Base-by-base conservation (phyloP, 2,797 vertebrate genomes). In the Girardinus metallicus region DNA sequence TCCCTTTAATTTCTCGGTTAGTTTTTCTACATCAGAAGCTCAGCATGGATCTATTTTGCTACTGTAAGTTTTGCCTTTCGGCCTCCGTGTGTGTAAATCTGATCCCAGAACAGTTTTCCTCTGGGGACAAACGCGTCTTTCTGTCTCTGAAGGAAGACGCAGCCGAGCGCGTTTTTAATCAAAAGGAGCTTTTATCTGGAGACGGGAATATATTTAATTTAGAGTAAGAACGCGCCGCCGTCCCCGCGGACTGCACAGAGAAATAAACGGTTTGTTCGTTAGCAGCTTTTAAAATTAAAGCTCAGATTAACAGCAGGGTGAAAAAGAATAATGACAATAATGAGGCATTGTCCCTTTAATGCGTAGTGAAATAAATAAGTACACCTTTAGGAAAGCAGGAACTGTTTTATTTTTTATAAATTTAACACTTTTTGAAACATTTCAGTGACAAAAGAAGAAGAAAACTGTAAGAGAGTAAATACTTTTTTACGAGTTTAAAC, bases 101-200 rank as follows among this genome's bases (percentile, higher is more conserved):
- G 41, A 70, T 81, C 81, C 66, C 85, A 16, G 34, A 2, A 74
- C 78, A 80, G 46, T 77, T 23, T 0, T 62, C 70, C 80, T 81
- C 84, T 0, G 15, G 80, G 57, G 85, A 86, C 49, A 2, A 11
- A 36, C 18, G 78, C 75, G 73, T 64, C 82, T 79, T 86, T 85
- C 46, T 72, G 47, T 31, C 55, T 83, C 26, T 78, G 3, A 31
- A 75, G 44, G 16, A 72, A 72, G 16, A 41, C 74, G 23, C 60
- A 60, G 49, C 68, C 71, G 23, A 70, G 36, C 39, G 55, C n/a
- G 51, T 77, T 55, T 84, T 51, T 73, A 73, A 82, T 78, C 64
- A 80, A 72, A 72, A 43, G 23, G 47, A 51, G 79, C 76, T 43
- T 55, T 41, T 49, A 66, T 86, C n/a, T 8, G 70, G 47, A 53